Evolutionary conservation across 1,140 invertebrate genomes (phyloP), one percentile per base, ranked within the genome.

Genomic region (Ladona fulva): DNA sequence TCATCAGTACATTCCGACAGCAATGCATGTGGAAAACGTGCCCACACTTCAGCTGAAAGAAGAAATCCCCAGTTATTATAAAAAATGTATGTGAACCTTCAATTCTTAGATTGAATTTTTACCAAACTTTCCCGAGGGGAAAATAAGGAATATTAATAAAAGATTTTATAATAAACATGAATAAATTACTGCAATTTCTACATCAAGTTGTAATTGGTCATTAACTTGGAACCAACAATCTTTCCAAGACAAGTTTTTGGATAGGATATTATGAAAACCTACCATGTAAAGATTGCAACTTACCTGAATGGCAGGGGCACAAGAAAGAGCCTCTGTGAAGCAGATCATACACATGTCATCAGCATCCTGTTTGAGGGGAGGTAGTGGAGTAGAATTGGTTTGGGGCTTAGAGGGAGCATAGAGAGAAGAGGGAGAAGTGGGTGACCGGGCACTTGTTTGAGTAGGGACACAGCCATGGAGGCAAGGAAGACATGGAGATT

Each of bases 311-410:
- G 96, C 94, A 19, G 97, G 97, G 0, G 97, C 96, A 80, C 93
- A 96, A 24, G 95, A 93, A 5, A 99, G 86, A 0, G 97, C 95
- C 83, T 99, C 97, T 0, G 95, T 97, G 85, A 99, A 99, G 84
- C 97, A 99, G 79, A 99, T 97, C 95, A 99, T 99, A 86, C 97
- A 99, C 95, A 99, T 98, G 83, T 99, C 97, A 83, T 99, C 97
- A 0, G 95, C 95, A 85, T 99, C 97, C 86, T 98, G 97, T 29
- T 93, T 93, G 19, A 97, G 85, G 77, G 86, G 86, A 24, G 83
- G 80, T 16, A 80, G 79, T 5, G 80, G 80, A 0, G 80, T 80
- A 16, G 12, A 66, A 66, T 22, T 66, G 52, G 52, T 3, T 66
- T 66, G 52, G 14, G 52, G n/a, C n/a, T 16, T 66, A 22, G 52